Conservation (phyloP, 2,797 vertebrate genomes). For the Denticeps clupeoides region DNA sequence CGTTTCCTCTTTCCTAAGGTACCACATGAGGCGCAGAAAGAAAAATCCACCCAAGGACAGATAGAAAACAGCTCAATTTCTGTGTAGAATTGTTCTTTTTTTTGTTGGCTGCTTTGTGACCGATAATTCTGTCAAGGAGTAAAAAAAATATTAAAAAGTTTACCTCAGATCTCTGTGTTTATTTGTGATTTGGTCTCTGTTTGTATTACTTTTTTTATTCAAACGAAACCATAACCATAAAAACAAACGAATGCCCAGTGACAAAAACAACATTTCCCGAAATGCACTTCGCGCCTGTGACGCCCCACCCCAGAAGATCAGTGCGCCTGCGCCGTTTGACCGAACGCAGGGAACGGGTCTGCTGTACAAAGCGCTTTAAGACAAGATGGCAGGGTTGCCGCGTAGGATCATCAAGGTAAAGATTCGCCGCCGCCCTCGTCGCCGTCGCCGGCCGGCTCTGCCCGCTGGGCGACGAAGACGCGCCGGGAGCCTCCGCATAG, state of each 20-base stretch:
- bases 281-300: conserved; percentile 27
- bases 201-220: no score
- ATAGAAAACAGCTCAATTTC: conserved; percentile 37
- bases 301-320: conserved; percentile 52
- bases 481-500: background rate
- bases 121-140: no score
- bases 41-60: conserved; percentile 74
- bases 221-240: no score
- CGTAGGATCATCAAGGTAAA: conserved; percentile 92
- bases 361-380: conserved; percentile 69
- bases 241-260: background rate
- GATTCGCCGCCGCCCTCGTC: no score
- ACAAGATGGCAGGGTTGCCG: conserved; percentile 91
- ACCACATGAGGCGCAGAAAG: conserved; percentile 75
- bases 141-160: no score
- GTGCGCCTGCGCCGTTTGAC: conserved; percentile 41
- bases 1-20: conserved; percentile 48
- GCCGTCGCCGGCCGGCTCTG: no score
- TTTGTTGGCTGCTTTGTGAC: no score
- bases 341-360: conserved; percentile 49
- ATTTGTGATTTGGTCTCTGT: no score
- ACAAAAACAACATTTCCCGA: conserved; percentile 18
- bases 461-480: background rate
- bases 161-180: no score
- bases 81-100: conserved; percentile 21